These are phyloP conservation scores for Amazona vittata DNA, from an alignment of 2,113 vertebrate genomes.

Conservation along the genomic window DNA sequence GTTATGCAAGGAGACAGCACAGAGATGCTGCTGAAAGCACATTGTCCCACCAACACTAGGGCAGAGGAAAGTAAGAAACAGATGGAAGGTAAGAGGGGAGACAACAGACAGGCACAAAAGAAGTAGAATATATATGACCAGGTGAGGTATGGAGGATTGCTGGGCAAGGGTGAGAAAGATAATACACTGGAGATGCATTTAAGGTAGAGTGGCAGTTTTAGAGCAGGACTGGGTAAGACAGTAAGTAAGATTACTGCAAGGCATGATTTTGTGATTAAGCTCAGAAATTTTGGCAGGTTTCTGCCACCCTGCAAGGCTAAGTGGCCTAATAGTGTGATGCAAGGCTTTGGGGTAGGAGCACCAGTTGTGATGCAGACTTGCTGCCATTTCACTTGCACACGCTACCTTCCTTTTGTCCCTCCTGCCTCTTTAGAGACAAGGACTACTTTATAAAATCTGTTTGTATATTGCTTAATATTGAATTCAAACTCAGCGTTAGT, in stretches of 20 bases:
- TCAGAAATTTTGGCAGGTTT: neutral
- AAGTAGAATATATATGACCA: neutral
- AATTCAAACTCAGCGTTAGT: neutral
- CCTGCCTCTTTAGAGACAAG: neutral
- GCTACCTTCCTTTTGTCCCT: neutral
- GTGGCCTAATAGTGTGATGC: neutral
- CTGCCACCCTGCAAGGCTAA: neutral
- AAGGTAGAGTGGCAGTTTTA: neutral
- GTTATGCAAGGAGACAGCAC: neutral
- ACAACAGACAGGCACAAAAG: neutral
- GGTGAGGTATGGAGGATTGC: neutral
- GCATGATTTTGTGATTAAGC: neutral
- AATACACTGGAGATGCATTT: neutral
- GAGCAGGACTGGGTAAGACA: neutral
- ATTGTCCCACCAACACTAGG: fast-evolving
- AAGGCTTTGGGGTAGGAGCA: neutral
- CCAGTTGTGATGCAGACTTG: neutral
- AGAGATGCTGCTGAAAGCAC: neutral
- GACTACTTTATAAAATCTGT: neutral
- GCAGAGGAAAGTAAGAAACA: neutral
- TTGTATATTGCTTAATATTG: neutral
- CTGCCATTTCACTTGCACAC: neutral
- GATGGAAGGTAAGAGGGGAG: neutral
- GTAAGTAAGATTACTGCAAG: neutral
- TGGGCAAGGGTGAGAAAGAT: neutral